Evolutionary conservation across 2,797 vertebrate genomes (phyloP), one percentile per base, ranked within the genome.

Genomic region (Rhinoraja longicauda): DNA sequence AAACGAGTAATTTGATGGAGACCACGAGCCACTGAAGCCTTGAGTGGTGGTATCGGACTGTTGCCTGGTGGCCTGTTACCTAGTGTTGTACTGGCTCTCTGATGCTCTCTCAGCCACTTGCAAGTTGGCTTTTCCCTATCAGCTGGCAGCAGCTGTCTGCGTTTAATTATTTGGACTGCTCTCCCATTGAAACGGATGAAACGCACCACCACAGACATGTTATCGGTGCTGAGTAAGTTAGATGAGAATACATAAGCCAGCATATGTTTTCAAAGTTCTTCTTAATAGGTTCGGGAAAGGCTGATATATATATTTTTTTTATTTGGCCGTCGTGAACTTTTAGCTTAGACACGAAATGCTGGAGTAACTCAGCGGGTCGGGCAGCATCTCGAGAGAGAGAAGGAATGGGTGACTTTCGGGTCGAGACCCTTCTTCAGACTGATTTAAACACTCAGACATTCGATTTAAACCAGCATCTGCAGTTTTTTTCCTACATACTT

Each of bases 101-200:
- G 29, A 9, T 7, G 19, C 59, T 3, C 84, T 67, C 26, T n/a
- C 29, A 17, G 2, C n/a, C 84, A 9, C 59, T 67, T n/a, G 45
- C n/a, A 17, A 88, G n/a, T 19, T 32, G 0, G 17, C n/a, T 17
- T 88, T n/a, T 57, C 17, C 32, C 84, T 88, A 88, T 88, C 84
- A 88, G 59, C 8, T 32, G 2, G 10, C n/a, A 67, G 17, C 84
- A 88, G 59, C 59, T 88, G 84, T 4, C 36, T 29, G 19, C 0
- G 59, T 67, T 88, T 88, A 64, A 88, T 88, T 88, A 64, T n/a
- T 64, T 17, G n/a, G 84, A 17, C 84, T n/a, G n/a, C 21, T 62
- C 84, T 88, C 15, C 6, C 13, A 53, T 59, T 7, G 29, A 19
- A 21, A 6, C 84, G 9, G 67, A 67, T 67, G 59, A 88, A 88